Conservation (phyloP, 2,888 invertebrate genomes). For the Anarsia innoxiella region DNA sequence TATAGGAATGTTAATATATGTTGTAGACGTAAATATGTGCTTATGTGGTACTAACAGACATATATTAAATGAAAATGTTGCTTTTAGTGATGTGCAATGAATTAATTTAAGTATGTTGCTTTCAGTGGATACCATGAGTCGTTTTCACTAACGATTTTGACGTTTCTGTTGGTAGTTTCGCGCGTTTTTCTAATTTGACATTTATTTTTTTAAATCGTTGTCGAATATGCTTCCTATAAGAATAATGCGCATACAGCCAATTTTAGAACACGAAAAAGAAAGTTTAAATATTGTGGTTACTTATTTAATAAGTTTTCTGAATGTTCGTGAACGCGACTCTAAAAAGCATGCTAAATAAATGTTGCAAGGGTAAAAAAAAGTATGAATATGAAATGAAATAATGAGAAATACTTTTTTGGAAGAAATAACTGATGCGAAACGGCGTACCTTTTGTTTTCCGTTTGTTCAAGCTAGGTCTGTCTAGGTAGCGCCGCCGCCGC, state of each 20-base stretch:
- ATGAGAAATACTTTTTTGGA: conserved; percentile 40
- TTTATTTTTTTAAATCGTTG: no score
- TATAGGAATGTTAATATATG: conserved; percentile 6
- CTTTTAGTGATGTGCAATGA: conserved; percentile 12
- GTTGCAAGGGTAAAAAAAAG: conserved; percentile 27
- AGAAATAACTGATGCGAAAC: conserved; percentile 73
- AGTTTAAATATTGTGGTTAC: no score
- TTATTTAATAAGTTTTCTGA: no score
- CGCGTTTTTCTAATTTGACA: no score
- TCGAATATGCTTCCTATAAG: no score
- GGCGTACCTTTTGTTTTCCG: conserved; percentile 70
- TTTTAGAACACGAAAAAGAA: no score
- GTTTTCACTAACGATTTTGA: conserved; percentile 4
- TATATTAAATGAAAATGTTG: conserved; percentile 8
- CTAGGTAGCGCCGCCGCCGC: conserved; percentile 66
- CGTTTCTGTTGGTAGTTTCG: no score
- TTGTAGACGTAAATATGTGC: conserved; percentile 5
- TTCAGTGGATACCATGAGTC: conserved; percentile 8
- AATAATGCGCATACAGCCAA: no score
- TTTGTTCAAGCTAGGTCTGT: conserved; percentile 76
- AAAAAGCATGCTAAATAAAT: conserved; percentile 24
- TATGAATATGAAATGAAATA: conserved; percentile 28
- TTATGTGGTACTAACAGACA: conserved; percentile 7
- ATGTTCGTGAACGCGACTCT: no score
- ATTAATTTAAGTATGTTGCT: conserved; percentile 12